Evolutionary conservation across 2,797 vertebrate genomes (phyloP).

Genomic region (Phylloscopus collybita): DNA sequence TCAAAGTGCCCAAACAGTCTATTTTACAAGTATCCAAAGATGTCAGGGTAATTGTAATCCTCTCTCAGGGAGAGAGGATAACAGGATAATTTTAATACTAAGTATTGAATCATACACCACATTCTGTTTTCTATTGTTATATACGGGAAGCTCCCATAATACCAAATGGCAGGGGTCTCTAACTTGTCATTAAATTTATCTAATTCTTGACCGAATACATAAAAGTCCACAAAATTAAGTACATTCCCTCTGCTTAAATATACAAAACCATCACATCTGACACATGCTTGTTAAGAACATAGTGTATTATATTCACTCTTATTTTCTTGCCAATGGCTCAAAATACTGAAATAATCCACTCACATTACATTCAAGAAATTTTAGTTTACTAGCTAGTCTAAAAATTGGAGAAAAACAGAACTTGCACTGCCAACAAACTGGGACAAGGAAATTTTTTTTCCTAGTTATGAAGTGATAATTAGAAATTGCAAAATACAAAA

Average conservation of each 20-base stretch:
- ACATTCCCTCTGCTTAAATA: background rate
- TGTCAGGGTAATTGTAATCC: background rate
- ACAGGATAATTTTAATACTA: slow-evolving; percentile 11
- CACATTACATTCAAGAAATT: background rate
- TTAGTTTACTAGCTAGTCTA: background rate
- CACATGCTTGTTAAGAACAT: background rate
- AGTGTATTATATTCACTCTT: background rate
- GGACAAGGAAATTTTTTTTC: background rate
- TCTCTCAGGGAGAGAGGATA: background rate
- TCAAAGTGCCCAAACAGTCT: background rate
- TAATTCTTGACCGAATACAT: background rate
- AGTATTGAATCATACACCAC: background rate
- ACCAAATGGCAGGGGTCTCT: background rate
- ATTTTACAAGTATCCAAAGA: background rate
- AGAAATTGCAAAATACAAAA: background rate
- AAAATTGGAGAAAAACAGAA: background rate
- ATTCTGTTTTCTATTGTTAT: background rate
- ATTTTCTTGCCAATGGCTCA: background rate
- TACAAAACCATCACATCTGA: background rate
- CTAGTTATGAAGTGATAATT: background rate
- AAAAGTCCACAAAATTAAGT: background rate
- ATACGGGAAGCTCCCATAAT: background rate
- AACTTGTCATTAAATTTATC: slow-evolving; percentile 38
- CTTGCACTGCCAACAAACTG: background rate
- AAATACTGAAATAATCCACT: slow-evolving; percentile 9